These are phyloP conservation scores for Plagodis dolabraria DNA, from an alignment of 2,888 invertebrate genomes.

Conservation along the genomic window DNA sequence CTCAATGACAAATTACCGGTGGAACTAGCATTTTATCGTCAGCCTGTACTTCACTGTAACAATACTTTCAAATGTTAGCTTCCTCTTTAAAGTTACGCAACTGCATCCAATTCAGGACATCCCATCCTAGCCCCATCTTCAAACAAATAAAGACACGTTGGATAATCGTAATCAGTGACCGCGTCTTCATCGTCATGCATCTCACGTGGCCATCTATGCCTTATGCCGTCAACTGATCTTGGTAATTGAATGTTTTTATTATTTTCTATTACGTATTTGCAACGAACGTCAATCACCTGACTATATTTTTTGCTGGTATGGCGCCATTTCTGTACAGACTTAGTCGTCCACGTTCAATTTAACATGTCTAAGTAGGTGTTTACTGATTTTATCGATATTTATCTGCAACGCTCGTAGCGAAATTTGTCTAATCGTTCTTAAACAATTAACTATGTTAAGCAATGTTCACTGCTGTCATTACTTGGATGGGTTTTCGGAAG, in stretches of 20 bases:
- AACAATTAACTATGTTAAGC: background rate
- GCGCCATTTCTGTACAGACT: constrained; percentile 55
- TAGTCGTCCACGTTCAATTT: constrained; percentile 27
- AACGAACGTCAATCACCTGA: constrained; percentile 54
- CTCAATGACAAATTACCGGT: constrained; percentile 49
- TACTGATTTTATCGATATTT: background rate
- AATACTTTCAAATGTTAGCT: constrained; percentile 21
- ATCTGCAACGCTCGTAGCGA: too few relatives aligned
- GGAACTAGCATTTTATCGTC: constrained; percentile 30
- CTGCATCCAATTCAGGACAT: constrained; percentile 39
- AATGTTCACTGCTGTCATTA: too few relatives aligned
- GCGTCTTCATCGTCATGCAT: constrained; percentile 34
- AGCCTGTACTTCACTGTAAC: constrained; percentile 13
- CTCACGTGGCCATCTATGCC: constrained; percentile 47
- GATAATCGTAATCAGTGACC: constrained; percentile 39
- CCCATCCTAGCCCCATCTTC: constrained; percentile 44
- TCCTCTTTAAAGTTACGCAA: constrained; percentile 35
- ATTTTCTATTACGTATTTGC: constrained; percentile 53
- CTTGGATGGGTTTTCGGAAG: too few relatives aligned
- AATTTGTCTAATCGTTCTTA: too few relatives aligned
- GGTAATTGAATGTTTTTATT: constrained; percentile 54
- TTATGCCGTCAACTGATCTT: constrained; percentile 28
- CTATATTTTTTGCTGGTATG: constrained; percentile 54
- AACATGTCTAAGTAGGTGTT: background rate
- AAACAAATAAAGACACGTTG: constrained; percentile 31